A percentile compares a stretch with the other conserved stretches of the same genome.
phyloP scores from a whole-genome alignment of 2,888 invertebrate species.

The Boloria euphrosyne region DNA sequence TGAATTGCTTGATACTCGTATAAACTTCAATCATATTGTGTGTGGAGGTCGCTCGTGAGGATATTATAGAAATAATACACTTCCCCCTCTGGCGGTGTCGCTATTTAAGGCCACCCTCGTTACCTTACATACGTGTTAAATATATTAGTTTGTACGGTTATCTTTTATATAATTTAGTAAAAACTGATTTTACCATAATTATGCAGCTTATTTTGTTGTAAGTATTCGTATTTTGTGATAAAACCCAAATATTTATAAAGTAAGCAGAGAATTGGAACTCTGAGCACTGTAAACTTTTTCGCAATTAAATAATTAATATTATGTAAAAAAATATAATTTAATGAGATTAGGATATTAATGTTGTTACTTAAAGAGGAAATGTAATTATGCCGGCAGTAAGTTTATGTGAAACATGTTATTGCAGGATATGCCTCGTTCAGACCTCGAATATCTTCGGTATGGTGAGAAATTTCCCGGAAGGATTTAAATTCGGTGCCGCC shows the following conservation, averaged over 20 bases:
- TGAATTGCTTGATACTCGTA: background rate
- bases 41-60: background rate
- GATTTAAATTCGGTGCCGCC: slow-evolving; percentile 13
- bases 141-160: background rate
- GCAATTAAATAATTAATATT: no score
- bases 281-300: no score
- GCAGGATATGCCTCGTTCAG: slow-evolving; percentile 1
- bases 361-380: no score
- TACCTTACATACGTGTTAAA: background rate
- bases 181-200: background rate
- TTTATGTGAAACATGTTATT: background rate
- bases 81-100: background rate
- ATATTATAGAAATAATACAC: background rate
- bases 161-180: background rate
- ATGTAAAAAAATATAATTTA: no score
- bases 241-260: background rate
- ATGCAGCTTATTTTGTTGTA: slow-evolving; percentile 8
- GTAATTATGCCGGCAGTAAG: no score
- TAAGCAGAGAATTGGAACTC: no score
- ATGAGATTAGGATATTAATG: no score
- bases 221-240: background rate
- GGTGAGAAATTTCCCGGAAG: slow-evolving; percentile 9
- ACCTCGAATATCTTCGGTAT: background rate
- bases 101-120: slow-evolving; percentile 1
- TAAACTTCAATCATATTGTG: background rate